Conservation (phyloP, 2,888 invertebrate species). For the Cheilosia grossa region DNA sequence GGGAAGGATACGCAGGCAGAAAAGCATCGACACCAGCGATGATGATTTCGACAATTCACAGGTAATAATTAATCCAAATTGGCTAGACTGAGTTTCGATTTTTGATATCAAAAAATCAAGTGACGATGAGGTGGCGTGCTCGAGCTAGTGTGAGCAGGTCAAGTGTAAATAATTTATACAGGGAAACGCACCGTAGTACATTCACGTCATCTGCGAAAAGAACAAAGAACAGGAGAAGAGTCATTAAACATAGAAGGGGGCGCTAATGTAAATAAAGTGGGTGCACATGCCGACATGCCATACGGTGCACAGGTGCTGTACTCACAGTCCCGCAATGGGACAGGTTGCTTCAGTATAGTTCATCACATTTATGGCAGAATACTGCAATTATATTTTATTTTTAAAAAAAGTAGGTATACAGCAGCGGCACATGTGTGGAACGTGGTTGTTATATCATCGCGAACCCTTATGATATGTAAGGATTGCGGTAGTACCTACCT, state of each 20-base stretch:
- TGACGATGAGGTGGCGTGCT: neutral
- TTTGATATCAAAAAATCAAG: constrained; percentile 16
- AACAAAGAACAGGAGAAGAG: constrained; percentile 44
- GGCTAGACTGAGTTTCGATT: constrained; percentile 50
- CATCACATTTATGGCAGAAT: constrained; percentile 26
- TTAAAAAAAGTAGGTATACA: neutral
- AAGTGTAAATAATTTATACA: constrained; percentile 44
- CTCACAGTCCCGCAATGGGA: constrained; percentile 29
- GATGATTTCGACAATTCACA: constrained; percentile 85
- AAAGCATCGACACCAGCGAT: constrained; percentile 83
- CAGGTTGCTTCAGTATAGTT: constrained; percentile 17
- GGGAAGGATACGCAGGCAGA: constrained; percentile 80
- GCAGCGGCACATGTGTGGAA: constrained; percentile 1
- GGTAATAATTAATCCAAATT: constrained; percentile 80
- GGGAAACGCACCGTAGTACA: neutral
- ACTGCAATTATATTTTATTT: constrained; percentile 30
- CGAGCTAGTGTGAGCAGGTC: constrained; percentile 35
- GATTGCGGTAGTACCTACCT: constrained; percentile 40
- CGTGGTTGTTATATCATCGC: neutral
- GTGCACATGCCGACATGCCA: neutral
- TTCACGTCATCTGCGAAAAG: constrained; percentile 16
- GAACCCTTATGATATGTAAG: constrained; percentile 16
- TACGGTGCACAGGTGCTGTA: neutral
- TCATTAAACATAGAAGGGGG: constrained; percentile 30
- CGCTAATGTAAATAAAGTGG: constrained; percentile 24